These are phyloP conservation scores for Antigone vipio DNA, from an alignment of 2,113 vertebrate genomes.

Conservation along the genomic window DNA sequence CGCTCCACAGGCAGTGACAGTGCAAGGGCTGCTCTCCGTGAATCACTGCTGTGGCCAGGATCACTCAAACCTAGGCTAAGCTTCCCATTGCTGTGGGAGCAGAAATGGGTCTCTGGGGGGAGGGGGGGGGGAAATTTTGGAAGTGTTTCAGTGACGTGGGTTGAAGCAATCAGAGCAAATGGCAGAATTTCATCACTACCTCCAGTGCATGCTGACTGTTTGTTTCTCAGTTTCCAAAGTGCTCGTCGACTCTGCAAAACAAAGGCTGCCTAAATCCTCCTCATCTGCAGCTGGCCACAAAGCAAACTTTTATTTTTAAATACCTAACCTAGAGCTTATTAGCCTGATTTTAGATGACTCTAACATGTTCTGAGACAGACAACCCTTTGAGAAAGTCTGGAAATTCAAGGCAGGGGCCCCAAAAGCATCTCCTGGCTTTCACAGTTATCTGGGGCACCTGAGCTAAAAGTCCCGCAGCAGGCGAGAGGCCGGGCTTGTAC, in stretches of 20 bases:
- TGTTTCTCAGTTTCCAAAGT: neutral
- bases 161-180: neutral
- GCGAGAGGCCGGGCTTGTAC: neutral
- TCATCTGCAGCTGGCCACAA: neutral
- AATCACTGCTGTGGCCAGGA: neutral
- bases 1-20: neutral
- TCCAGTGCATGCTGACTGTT: neutral
- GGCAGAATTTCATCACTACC: neutral
- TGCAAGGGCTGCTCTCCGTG: neutral
- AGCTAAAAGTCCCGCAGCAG: neutral
- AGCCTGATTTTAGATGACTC: neutral
- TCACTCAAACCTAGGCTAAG: neutral
- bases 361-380: neutral
- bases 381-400: neutral
- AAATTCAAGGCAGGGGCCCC: neutral
- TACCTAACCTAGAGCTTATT: neutral
- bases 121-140: neutral
- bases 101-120: neutral
- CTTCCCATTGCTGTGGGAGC: conserved; percentile 10
- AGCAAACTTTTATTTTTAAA: neutral
- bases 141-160: neutral
- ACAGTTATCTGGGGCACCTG: neutral
- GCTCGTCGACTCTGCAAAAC: neutral
- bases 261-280: neutral
- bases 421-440: neutral